phyloP scores from a whole-genome alignment of 1,140 invertebrate species.

The Ceratina japonica region DNA sequence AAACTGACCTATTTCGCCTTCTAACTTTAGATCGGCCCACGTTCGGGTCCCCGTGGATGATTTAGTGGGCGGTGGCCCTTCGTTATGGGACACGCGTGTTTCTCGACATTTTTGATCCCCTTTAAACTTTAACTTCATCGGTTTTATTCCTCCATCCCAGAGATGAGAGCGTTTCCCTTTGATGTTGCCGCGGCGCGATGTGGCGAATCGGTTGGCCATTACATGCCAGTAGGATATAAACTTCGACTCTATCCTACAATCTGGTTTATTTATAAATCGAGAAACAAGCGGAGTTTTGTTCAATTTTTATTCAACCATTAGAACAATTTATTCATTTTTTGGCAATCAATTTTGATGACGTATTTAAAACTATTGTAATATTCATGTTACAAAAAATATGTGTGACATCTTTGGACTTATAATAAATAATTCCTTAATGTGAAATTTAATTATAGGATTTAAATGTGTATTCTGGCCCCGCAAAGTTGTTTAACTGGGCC shows the following conservation, averaged over 20 bases:
- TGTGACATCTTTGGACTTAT: no score
- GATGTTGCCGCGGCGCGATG: slow-evolving; percentile 44
- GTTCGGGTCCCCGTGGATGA: not conserved
- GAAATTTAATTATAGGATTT: no score
- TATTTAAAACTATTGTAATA: no score
- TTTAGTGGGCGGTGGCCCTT: slow-evolving; percentile 20
- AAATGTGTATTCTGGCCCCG: no score
- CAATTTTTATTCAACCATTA: not conserved
- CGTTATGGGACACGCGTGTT: not conserved
- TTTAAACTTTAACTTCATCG: slow-evolving; percentile 52
- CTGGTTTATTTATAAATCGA: not conserved
- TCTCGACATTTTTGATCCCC: slow-evolving; percentile 26
- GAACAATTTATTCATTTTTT: no score
- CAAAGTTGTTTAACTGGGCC: no score
- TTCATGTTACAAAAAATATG: no score
- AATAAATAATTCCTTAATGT: no score
- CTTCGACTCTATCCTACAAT: not conserved
- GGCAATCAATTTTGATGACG: no score
- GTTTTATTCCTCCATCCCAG: slow-evolving; percentile 21
- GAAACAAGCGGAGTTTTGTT: not conserved
- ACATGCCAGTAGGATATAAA: no score
- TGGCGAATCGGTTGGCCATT: slow-evolving; percentile 22
- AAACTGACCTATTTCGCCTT: slow-evolving; percentile 38
- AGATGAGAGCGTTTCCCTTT: slow-evolving; percentile 46
- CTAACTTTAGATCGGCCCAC: slow-evolving; percentile 26